Evolutionary conservation across 2,888 invertebrate species (phyloP).

Genomic region (Brachynemurus nebulosus): DNA sequence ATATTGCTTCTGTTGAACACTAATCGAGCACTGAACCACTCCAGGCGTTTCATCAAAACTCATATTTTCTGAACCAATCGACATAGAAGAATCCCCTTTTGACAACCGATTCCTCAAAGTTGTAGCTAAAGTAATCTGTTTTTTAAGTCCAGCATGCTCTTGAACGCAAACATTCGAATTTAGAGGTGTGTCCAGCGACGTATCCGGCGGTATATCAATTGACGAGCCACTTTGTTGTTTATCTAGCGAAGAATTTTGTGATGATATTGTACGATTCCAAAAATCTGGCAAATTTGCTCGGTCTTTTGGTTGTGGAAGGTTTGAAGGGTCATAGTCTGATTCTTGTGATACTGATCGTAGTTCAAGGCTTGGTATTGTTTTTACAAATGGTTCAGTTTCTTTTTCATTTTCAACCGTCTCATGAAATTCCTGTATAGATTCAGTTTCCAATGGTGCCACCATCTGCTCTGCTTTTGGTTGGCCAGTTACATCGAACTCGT

Average conservation of each 20-base stretch:
- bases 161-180: not conserved
- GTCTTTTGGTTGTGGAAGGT: not conserved
- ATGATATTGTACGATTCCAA: constrained; percentile 3
- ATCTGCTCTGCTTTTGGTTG: not conserved
- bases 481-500: not conserved
- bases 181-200: not conserved
- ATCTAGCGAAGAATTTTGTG: not conserved
- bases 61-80: not conserved
- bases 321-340: not conserved
- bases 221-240: too few species aligned
- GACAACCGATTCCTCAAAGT: not conserved
- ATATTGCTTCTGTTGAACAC: constrained; percentile 3
- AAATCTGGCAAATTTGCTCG: not conserved
- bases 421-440: not conserved
- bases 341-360: not conserved
- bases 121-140: constrained; percentile 3
- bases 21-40: not conserved
- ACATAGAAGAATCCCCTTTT: not conserved
- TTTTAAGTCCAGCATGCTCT: not conserved
- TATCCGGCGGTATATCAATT: not conserved
- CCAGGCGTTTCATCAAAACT: not conserved
- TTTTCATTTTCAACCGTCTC: too few species aligned
- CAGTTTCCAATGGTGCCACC: not conserved
- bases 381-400: not conserved
- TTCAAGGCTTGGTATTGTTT: not conserved